Percentiles rank a stretch among this genome's conserved stretches.
Evolutionary conservation across 2,888 invertebrate genomes (phyloP).

Genomic region (Lampropteryx suffumata): DNA sequence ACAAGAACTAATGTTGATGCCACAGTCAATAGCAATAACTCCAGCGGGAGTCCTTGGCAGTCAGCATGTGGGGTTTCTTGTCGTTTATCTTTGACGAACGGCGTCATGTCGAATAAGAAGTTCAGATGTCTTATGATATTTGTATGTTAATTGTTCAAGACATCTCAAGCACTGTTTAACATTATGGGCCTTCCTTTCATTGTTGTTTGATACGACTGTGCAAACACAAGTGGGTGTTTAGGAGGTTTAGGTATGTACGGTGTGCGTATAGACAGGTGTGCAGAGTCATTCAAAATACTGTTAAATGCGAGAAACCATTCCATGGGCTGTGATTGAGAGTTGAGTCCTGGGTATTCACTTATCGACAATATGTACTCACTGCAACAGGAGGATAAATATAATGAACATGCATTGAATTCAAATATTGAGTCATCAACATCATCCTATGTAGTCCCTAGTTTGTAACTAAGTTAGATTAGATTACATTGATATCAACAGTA

Average conservation of each 20-base stretch:
- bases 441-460: too few species aligned
- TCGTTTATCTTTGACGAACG: neutral
- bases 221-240: conserved; percentile 33
- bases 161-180: conserved; percentile 16
- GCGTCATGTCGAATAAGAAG: neutral
- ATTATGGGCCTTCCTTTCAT: conserved; percentile 9
- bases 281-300: conserved; percentile 17
- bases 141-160: conserved; percentile 10
- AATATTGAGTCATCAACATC: too few species aligned
- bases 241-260: neutral
- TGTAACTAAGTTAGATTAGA: too few species aligned
- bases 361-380: too few species aligned
- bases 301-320: conserved; percentile 1
- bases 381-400: too few species aligned
- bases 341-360: too few species aligned
- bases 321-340: conserved; percentile 5
- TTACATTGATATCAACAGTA: too few species aligned
- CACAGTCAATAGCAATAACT: too few species aligned
- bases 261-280: conserved; percentile 20
- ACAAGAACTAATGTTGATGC: too few species aligned
- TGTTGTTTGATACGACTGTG: conserved; percentile 16
- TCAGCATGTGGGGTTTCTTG: too few species aligned
- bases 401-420: too few species aligned
- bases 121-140: conserved; percentile 1
- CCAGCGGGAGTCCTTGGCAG: too few species aligned